Base-by-base conservation (phyloP, 2,797 vertebrate genomes). In the Bradypodion pumilum region DNA sequence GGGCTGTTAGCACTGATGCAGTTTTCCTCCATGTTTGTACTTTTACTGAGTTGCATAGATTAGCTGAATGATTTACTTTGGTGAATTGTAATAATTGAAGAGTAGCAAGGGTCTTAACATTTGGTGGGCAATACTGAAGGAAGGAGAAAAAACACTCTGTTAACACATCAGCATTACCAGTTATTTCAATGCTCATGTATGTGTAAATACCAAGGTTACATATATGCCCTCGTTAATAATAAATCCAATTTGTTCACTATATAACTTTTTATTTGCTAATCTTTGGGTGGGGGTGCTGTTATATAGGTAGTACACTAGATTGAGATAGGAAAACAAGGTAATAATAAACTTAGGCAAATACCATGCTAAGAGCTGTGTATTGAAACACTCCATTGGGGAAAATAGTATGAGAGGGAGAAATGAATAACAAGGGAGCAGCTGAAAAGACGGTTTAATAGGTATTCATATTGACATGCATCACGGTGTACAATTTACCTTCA, bases 1-100 rank as follows among this genome's bases (percentile, higher is more conserved):
- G 83, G 88, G 89, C 82, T 85, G 84, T 75, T 91, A 77, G 46
- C 90, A 93, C 89, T 92, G 81, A n/a, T 49, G 15, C 23, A 19
- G 10, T 8, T 23, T 52, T 29, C 23, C 29, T 7, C 40, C 25
- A 5, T 13, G n/a, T 32, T 21, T 7, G 37, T 13, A 1, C 0
- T 65, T n/a, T 66, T 44, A n/a, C 29, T 40, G 32, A 16, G 46
- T 60, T 44, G 40, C 37, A 13, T 7, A 19, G 35, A 35, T 46
- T 9, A 21, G 2, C 25, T 35, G n/a, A 80, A 75, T 68, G 46
- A 25, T 32, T 46, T 59, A 60, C 32, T 75, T 69, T 75, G n/a
- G 37, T 60, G 60, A 68, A 75, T 80, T 68, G 49, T 46, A 37
- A 66, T 63, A 59, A 83, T 74, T 63, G 59, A 63, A 62, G 82